Evolutionary conservation across 2,797 vertebrate species (phyloP).

Genomic region (Syndactyla subalaris): DNA sequence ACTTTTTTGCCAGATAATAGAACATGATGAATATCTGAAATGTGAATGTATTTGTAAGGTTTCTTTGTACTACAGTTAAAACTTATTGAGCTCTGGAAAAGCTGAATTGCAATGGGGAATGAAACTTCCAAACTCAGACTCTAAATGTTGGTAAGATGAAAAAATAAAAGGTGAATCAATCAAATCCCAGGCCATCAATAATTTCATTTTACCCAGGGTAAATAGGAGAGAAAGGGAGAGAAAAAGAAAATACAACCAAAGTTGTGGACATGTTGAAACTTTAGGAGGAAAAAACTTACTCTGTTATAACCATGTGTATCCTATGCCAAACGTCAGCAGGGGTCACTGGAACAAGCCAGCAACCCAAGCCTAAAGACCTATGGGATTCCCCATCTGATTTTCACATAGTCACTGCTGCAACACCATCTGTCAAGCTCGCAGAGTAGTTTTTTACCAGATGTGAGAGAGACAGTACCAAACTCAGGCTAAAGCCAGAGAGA

Average conservation of each 20-base stretch:
- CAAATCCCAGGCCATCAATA: background rate
- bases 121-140: background rate
- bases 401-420: background rate
- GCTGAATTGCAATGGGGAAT: background rate
- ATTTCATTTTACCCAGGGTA: background rate
- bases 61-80: background rate
- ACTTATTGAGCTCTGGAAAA: background rate
- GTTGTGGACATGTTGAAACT: background rate
- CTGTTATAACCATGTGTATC: background rate
- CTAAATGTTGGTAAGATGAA: background rate
- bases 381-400: background rate
- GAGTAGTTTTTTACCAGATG: background rate
- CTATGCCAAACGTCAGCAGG: background rate
- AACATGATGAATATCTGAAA: background rate
- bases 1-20: background rate
- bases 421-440: background rate
- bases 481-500: background rate
- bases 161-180: background rate
- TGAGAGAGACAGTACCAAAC: background rate
- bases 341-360: background rate
- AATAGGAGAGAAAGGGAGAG: background rate
- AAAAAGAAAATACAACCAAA: background rate
- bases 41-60: background rate
- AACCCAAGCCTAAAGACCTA: background rate
- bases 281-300: background rate